Percentiles rank a stretch among this genome's conserved stretches.
These are phyloP conservation scores for Cryptocephalus moraei DNA, from an alignment of 2,888 invertebrate genomes.

Conservation along the genomic window DNA sequence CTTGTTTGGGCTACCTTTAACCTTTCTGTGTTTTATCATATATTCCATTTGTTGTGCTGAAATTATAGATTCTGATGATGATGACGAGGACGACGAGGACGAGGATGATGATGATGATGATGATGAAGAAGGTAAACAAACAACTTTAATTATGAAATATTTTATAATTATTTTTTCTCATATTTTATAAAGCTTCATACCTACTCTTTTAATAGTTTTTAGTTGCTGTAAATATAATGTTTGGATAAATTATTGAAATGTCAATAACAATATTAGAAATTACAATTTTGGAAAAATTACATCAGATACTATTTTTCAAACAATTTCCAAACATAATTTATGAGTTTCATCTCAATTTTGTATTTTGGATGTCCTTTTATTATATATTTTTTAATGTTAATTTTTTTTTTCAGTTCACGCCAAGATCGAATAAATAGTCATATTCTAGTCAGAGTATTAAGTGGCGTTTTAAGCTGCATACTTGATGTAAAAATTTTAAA, in stretches of 20 bases:
- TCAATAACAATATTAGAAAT: too few species aligned
- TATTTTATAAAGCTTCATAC: conserved; percentile 1
- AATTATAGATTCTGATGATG: conserved; percentile 83
- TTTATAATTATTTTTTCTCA: background rate
- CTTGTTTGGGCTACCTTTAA: conserved; percentile 87
- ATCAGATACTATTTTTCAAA: too few species aligned
- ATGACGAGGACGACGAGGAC: conserved; percentile 46
- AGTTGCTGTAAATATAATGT: conserved; percentile 6
- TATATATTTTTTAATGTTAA: too few species aligned
- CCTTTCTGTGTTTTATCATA: conserved; percentile 86
- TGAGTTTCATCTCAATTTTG: too few species aligned
- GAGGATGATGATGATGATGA: conserved; percentile 51
- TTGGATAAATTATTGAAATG: conserved; percentile 17
- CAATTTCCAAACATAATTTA: too few species aligned
- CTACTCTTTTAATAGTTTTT: background rate
- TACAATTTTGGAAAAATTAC: too few species aligned
- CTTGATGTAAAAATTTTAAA: too few species aligned
- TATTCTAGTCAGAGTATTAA: too few species aligned
- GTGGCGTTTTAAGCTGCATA: too few species aligned
- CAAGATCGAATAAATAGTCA: conserved; percentile 36
- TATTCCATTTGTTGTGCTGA: conserved; percentile 96
- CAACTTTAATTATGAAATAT: too few species aligned
- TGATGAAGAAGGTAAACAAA: conserved; percentile 42
- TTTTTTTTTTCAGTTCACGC: conserved; percentile 28
- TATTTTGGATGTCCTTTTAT: too few species aligned